phyloP scores from a whole-genome alignment of 2,888 invertebrate species.

The Hartigia nigra region DNA sequence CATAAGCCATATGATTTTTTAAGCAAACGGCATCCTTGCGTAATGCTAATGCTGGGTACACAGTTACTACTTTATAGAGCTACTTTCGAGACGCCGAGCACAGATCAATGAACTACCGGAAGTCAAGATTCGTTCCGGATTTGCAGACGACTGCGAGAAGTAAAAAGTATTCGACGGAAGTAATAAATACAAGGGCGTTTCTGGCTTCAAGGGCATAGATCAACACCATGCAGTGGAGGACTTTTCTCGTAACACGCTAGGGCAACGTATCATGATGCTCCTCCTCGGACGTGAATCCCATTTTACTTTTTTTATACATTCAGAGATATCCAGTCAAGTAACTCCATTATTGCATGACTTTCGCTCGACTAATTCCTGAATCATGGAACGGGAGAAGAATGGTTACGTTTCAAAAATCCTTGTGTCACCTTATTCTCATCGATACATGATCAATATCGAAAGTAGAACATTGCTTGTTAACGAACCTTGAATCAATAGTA shows the following conservation, averaged over 20 bases:
- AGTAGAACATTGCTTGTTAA: not conserved
- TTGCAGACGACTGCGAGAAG: slow-evolving; percentile 4
- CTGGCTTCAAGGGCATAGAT: slow-evolving; percentile 2
- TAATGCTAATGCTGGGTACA: not conserved
- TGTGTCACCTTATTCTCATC: not conserved
- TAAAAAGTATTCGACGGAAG: slow-evolving; percentile 7
- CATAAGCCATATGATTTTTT: not conserved
- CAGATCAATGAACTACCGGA: not conserved
- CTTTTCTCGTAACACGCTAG: not conserved
- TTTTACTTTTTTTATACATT: slow-evolving; percentile 22
- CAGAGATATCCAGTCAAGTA: slow-evolving; percentile 27
- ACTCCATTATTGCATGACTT: slow-evolving; percentile 28
- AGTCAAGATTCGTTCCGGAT: slow-evolving; percentile 1
- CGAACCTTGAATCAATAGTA: not conserved
- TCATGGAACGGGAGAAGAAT: not conserved
- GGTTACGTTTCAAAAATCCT: not conserved
- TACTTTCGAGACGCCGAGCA: not conserved
- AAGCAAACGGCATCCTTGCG: not conserved
- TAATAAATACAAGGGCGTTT: slow-evolving; percentile 6
- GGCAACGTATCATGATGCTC: slow-evolving; percentile 5
- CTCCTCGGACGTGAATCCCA: slow-evolving; percentile 8
- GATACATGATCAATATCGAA: not conserved
- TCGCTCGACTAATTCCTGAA: slow-evolving; percentile 5
- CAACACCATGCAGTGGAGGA: not conserved
- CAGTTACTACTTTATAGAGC: not conserved